These are phyloP conservation scores for Chunga burmeisteri DNA, from an alignment of 2,113 vertebrate genomes.

Conservation along the genomic window DNA sequence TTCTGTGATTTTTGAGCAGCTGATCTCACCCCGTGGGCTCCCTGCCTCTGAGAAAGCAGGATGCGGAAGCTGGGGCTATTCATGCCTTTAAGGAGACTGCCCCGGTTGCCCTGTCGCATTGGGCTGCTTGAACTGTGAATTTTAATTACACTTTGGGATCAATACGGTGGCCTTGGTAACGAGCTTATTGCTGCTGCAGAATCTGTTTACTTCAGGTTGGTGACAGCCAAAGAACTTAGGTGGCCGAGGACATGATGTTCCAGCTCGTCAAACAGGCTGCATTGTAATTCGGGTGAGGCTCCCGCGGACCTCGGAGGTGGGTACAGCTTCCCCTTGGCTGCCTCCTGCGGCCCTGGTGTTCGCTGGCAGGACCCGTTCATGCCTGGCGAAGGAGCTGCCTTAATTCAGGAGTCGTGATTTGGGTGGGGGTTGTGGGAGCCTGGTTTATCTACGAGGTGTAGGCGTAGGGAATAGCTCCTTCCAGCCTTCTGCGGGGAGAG, in stretches of 20 bases:
- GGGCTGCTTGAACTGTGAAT: conserved; percentile 67
- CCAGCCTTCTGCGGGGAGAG: background rate
- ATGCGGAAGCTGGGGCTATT: background rate
- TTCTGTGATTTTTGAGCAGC: background rate
- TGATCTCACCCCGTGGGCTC: background rate
- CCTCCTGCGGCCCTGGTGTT: background rate
- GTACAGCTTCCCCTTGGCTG: background rate
- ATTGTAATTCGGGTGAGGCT: conserved; percentile 39
- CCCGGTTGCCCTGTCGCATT: conserved; percentile 27
- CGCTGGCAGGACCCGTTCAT: background rate
- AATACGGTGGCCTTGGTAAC: conserved; percentile 81
- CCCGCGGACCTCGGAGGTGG: background rate
- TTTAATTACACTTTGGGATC: conserved; percentile 70
- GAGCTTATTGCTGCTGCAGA: conserved; percentile 72
- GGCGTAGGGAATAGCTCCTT: background rate
- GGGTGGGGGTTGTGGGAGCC: background rate
- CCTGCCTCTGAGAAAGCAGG: background rate
- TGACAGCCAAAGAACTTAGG: conserved; percentile 61
- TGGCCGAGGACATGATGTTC: conserved; percentile 72
- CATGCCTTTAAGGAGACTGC: background rate
- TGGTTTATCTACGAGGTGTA: background rate
- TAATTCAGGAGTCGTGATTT: background rate
- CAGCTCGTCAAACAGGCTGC: conserved; percentile 24
- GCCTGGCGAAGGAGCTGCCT: background rate
- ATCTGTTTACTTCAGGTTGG: conserved; percentile 74